A percentile compares a stretch with the other conserved stretches of the same genome.
These are phyloP conservation scores for Andricus curvator DNA, from an alignment of 2,888 invertebrate genomes.

Conservation along the genomic window DNA sequence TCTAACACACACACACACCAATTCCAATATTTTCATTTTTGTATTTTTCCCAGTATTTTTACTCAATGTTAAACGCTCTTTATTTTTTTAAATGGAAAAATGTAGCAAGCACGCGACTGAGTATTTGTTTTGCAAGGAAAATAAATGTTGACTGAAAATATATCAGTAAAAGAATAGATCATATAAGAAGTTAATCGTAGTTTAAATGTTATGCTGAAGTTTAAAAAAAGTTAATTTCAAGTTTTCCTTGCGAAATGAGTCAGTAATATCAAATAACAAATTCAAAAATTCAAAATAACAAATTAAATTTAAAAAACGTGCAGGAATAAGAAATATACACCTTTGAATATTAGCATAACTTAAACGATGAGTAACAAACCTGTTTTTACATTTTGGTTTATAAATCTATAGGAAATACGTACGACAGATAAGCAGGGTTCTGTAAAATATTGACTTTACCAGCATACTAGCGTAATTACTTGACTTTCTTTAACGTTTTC, in stretches of 20 bases:
- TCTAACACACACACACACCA: not conserved
- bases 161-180: too few species aligned
- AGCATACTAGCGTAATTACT: conserved; percentile 65
- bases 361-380: not conserved
- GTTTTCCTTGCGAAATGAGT: conserved; percentile 64
- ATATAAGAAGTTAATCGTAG: too few species aligned
- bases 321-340: not conserved
- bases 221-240: conserved; percentile 43
- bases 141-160: not conserved
- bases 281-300: conserved; percentile 72
- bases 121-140: conserved; percentile 63
- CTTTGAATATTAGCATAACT: not conserved
- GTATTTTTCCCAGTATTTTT: not conserved
- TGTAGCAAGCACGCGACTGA: not conserved
- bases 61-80: not conserved
- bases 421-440: not conserved
- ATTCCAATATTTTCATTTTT: not conserved
- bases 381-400: not conserved
- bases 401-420: not conserved
- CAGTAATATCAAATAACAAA: conserved; percentile 71
- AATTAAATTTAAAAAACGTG: conserved; percentile 62
- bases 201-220: not conserved
- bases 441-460: conserved; percentile 49
- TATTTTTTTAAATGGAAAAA: not conserved
- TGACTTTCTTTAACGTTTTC: conserved; percentile 61